phyloP scores from a whole-genome alignment of 2,113 vertebrate species.

The Pristiophorus japonicus region DNA sequence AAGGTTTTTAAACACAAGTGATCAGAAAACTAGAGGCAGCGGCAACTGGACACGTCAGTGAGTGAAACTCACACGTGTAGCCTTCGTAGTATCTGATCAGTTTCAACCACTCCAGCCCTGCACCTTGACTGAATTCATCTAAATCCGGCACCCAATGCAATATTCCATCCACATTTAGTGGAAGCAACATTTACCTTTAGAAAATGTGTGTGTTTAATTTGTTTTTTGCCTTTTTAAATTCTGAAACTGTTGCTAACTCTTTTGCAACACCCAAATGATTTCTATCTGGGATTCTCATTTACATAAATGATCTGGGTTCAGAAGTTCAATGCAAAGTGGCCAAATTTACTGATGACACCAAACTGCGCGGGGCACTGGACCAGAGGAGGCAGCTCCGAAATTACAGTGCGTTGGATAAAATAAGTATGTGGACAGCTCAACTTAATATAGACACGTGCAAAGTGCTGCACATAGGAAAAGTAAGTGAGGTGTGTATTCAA shows the following conservation, averaged over 20 bases:
- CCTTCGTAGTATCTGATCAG: neutral
- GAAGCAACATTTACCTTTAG: neutral
- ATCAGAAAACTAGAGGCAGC: neutral
- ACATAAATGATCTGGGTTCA: neutral
- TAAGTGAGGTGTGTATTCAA: neutral
- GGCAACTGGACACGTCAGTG: too few species aligned
- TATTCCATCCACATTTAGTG: neutral
- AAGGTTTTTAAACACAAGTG: neutral
- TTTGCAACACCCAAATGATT: neutral
- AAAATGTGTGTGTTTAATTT: neutral
- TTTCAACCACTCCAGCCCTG: too few species aligned
- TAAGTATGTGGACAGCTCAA: neutral
- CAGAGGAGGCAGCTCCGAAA: neutral
- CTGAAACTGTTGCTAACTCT: neutral
- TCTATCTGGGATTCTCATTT: neutral
- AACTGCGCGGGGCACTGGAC: neutral
- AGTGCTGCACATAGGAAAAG: neutral
- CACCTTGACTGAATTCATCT: neutral
- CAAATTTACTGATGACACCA: neutral
- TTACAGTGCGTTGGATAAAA: neutral
- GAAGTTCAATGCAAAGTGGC: neutral
- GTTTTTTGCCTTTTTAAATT: neutral
- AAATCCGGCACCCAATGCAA: neutral
- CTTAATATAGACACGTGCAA: neutral
- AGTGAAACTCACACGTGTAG: neutral